Percentiles rank a stretch among this genome's conserved stretches.
Conservation (phyloP, 2,797 vertebrate species). For the Pachyuromys duprasi region DNA sequence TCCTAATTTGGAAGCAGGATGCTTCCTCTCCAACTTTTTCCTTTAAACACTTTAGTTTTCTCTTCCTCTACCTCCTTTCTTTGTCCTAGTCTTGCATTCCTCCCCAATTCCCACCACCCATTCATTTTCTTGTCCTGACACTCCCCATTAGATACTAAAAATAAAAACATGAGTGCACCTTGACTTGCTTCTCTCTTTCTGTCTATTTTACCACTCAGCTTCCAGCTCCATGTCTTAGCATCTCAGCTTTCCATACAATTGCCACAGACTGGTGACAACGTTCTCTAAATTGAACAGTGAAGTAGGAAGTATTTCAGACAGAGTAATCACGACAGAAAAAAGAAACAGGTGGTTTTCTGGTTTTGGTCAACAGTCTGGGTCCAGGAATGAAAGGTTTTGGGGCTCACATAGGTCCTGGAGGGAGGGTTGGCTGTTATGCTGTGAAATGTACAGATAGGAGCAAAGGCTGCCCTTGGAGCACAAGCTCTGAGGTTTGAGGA, state of each 20-base stretch:
- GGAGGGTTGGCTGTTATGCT: background rate
- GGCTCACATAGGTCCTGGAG: background rate
- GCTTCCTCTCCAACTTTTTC: slow-evolving; percentile 40
- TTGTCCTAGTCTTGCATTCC: slow-evolving; percentile 56
- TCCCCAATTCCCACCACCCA: slow-evolving; percentile 1
- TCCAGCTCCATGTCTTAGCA: slow-evolving; percentile 7
- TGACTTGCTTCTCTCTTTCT: background rate
- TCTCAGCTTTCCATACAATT: slow-evolving; percentile 32
- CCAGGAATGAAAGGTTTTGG: background rate
- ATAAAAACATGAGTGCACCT: background rate
- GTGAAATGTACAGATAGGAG: background rate
- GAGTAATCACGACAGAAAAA: background rate
- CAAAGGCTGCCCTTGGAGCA: background rate
- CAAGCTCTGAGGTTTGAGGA: slow-evolving; percentile 20
- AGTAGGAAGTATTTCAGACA: slow-evolving; percentile 32
- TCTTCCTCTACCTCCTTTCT: slow-evolving; percentile 51
- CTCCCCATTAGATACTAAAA: slow-evolving; percentile 10
- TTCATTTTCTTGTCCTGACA: slow-evolving; percentile 39
- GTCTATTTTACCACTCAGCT: background rate
- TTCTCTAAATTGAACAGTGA: slow-evolving; percentile 26
- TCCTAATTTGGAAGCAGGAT: slow-evolving; percentile 63
- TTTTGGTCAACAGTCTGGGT: background rate
- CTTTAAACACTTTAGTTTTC: slow-evolving; percentile 59
- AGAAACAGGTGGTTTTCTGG: background rate
- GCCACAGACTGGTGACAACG: background rate